A percentile compares a stretch with the other conserved stretches of the same genome.
phyloP scores from a whole-genome alignment of 2,797 vertebrate genomes.

The Cheirogaleus major region DNA sequence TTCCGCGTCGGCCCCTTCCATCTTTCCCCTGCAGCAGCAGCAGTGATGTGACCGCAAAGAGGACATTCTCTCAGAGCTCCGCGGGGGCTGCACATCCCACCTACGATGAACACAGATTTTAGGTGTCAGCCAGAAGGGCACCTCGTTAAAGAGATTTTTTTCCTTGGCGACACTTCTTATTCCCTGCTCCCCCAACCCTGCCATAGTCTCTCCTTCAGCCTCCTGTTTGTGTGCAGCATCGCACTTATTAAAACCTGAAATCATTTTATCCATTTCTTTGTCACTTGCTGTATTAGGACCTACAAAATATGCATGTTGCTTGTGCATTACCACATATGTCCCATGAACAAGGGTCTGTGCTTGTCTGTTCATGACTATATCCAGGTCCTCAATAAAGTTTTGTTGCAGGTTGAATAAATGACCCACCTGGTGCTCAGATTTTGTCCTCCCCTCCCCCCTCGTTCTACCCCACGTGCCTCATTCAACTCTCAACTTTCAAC shows the following conservation, averaged over 20 bases:
- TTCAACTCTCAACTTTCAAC: neutral
- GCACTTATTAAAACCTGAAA: neutral
- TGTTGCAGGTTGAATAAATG: neutral
- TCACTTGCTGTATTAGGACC: neutral
- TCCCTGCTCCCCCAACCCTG: too few relatives aligned
- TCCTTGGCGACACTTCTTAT: neutral
- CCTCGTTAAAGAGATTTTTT: neutral
- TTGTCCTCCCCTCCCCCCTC: neutral
- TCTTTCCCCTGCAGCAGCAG: neutral
- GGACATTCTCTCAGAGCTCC: neutral
- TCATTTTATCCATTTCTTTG: neutral
- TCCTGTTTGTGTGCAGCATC: neutral
- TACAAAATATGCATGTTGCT: rapidly evolving
- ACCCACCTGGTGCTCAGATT: rapidly evolving
- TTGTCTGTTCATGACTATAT: neutral
- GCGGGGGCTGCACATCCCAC: rapidly evolving
- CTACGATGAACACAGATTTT: rapidly evolving
- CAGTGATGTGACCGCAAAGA: neutral
- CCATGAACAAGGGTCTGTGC: too few relatives aligned
- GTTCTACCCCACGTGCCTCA: rapidly evolving
- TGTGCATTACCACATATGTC: rapidly evolving
- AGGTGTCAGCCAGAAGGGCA: neutral
- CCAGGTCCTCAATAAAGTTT: neutral
- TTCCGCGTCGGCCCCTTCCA: rapidly evolving
- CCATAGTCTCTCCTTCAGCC: neutral